Conservation (phyloP, 2,797 vertebrate genomes). For the Synanceia verrucosa region DNA sequence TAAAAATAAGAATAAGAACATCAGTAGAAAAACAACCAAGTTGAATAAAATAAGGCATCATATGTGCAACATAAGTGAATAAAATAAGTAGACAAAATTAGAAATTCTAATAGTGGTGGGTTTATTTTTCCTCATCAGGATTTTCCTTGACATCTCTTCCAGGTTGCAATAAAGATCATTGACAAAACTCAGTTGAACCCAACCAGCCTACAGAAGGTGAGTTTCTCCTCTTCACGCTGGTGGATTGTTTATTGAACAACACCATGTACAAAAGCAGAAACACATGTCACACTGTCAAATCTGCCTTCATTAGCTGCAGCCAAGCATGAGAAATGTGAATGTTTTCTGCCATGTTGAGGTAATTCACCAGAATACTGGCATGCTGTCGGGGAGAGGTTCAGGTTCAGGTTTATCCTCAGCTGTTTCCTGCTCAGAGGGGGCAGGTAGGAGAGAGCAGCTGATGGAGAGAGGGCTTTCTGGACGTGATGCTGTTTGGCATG, state of each 20-base stretch:
- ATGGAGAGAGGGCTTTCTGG: slow-evolving; percentile 47
- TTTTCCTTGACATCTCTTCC: slow-evolving; percentile 40
- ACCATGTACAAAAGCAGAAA: neutral
- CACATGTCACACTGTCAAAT: neutral
- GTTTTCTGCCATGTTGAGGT: slow-evolving; percentile 6
- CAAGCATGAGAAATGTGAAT: neutral
- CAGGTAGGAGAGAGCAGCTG: slow-evolving; percentile 48
- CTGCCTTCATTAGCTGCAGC: neutral
- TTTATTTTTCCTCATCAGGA: slow-evolving; percentile 16
- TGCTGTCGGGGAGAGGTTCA: neutral
- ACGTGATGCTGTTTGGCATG: slow-evolving; percentile 72
- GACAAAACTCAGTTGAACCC: slow-evolving; percentile 97
- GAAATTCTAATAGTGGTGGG: neutral
- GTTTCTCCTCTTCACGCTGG: slow-evolving; percentile 29
- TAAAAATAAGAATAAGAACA: too few species aligned
- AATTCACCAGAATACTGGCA: slow-evolving; percentile 8
- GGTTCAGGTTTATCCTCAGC: slow-evolving; percentile 52
- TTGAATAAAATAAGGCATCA: too few species aligned
- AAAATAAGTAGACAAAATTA: too few species aligned
- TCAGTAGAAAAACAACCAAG: too few species aligned
- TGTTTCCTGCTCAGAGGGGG: slow-evolving; percentile 33
- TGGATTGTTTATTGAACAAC: neutral
- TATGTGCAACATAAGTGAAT: too few species aligned
- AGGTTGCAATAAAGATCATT: slow-evolving; percentile 98
- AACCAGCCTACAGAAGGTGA: slow-evolving; percentile 95